phyloP scores from a whole-genome alignment of 2,888 invertebrate genomes.

The Aspidiotus destructor region DNA sequence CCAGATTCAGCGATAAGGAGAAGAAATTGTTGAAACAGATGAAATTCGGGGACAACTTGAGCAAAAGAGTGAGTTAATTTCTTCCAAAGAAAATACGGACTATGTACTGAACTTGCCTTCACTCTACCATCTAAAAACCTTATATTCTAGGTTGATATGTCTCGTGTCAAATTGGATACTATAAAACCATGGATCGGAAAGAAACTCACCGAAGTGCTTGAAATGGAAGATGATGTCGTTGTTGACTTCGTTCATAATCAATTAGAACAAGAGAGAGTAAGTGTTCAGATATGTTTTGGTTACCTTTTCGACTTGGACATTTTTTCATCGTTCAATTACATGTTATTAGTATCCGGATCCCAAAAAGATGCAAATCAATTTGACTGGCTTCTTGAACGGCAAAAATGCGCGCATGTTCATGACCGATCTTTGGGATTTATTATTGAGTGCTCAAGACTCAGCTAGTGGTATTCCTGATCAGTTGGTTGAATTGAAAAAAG shows the following conservation, averaged over 20 bases:
- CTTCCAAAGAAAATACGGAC: background rate
- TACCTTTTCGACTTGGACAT: background rate
- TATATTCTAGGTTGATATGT: constrained; percentile 77
- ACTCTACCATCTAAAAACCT: background rate
- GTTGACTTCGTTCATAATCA: constrained; percentile 98
- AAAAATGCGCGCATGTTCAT: constrained; percentile 95
- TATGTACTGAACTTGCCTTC: background rate
- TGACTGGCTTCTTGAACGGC: constrained; percentile 97
- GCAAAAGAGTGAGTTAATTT: constrained; percentile 62
- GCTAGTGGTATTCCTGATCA: constrained; percentile 91
- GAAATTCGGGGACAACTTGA: constrained; percentile 87
- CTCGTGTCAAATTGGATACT: constrained; percentile 93
- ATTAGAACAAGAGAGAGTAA: constrained; percentile 81
- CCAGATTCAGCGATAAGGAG: constrained; percentile 98
- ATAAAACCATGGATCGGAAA: constrained; percentile 98
- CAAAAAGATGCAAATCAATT: constrained; percentile 98
- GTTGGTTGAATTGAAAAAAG: constrained; percentile 91
- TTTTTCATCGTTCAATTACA: background rate
- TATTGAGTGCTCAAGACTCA: constrained; percentile 90
- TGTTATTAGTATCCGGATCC: constrained; percentile 83
- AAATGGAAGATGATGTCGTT: constrained; percentile 97
- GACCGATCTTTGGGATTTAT: constrained; percentile 91
- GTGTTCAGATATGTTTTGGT: constrained; percentile 35
- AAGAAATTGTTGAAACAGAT: constrained; percentile 97
- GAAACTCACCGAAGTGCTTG: constrained; percentile 89